Base-by-base conservation (phyloP, 1,140 invertebrate genomes). In the Helicoverpa zea region DNA sequence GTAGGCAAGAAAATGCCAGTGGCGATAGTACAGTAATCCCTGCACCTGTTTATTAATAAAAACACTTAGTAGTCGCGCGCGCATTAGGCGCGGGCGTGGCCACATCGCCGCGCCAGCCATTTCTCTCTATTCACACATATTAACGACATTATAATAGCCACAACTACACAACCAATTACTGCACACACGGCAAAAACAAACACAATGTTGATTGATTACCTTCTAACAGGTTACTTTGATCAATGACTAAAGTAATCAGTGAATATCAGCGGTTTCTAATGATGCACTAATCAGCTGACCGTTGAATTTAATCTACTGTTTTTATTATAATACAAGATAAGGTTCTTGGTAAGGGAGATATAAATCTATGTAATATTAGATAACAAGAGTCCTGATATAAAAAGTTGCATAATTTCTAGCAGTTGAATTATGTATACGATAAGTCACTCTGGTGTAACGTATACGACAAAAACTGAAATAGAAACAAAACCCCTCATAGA, bases 41-140 rank as follows among this genome's bases (percentile, higher is more conserved):
- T 23, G 35, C 35, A 43, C 23, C 29, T 61, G 14, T 30, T 49
- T 75, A 75, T 61, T 75, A 61, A 75, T 61, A 61, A 61, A 16
- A 59, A 75, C 73, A 61, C 47, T 59, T 75, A 61, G 73, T n/a
- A 14, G 5, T 16, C 73, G 81, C 80, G 77, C 77, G 81, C 80
- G 81, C 80, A 78, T 77, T 64, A 79, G 29, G 23, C 5, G 51
- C 72, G 80, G 84, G 82, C 82, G 82, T 83, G 80, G 82, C 59
- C 16, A 43, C 14, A 56, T 81, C 70, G 82, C 11, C 14, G 13
- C n/a, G 73, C 56, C 43, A 56, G 58, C 49, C 73, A 75, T 75
- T 61, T 75, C 73, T 75, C 73, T 13, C 52, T 58, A 43, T 56
- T 29, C 52, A 51, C 61, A 52, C 74, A 54, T 61, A 77, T 77